Evolutionary conservation across 2,888 invertebrate genomes (phyloP).

Genomic region (Cremastinae sp.): DNA sequence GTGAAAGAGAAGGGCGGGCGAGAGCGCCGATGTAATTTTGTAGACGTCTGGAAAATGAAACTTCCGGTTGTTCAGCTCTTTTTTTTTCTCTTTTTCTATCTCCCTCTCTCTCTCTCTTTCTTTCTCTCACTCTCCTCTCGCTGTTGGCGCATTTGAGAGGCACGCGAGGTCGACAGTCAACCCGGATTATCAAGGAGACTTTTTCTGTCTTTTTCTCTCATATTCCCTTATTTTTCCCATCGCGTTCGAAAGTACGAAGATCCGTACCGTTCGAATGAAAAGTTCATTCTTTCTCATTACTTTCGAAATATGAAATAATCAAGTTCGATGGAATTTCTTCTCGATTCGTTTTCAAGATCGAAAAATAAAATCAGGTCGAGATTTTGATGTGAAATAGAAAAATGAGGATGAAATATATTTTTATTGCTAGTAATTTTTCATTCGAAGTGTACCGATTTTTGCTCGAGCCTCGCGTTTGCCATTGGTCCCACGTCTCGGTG

Average conservation of each 20-base stretch:
- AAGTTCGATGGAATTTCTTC: too few relatives aligned
- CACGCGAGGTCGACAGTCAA: conserved; percentile 22
- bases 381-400: too few relatives aligned
- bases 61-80: conserved; percentile 43
- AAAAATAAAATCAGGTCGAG: too few relatives aligned
- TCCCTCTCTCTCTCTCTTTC: too few relatives aligned
- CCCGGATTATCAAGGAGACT: conserved; percentile 44
- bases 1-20: conserved; percentile 43
- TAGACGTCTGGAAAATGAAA: conserved; percentile 56
- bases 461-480: conserved; percentile 41
- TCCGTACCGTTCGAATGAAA: background rate
- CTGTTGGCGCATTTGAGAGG: conserved; percentile 9
- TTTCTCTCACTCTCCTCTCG: too few relatives aligned
- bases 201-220: conserved; percentile 7
- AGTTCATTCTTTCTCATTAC: background rate
- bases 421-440: background rate
- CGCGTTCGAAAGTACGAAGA: background rate
- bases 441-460: conserved; percentile 2
- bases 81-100: background rate
- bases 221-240: background rate
- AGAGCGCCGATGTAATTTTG: conserved; percentile 53
- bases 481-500: conserved; percentile 59
- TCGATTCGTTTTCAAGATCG: too few relatives aligned
- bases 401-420: too few relatives aligned
- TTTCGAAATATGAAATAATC: background rate